Conservation (phyloP, 2,797 vertebrate species). For the Dendrocincla fuliginosa region DNA sequence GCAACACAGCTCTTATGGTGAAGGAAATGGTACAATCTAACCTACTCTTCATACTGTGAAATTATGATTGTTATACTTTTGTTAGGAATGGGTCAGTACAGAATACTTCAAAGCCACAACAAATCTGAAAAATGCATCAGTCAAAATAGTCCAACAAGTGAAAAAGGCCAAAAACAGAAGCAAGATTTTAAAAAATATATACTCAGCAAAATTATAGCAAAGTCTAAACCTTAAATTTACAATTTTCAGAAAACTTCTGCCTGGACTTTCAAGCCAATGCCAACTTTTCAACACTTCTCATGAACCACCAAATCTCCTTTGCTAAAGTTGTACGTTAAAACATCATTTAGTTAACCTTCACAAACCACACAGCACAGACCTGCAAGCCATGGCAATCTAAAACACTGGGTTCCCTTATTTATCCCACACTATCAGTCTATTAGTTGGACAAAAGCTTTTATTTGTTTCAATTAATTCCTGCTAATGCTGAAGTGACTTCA, state of each 20-base stretch:
- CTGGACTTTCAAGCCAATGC: background rate
- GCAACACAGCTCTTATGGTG: background rate
- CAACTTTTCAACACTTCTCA: background rate
- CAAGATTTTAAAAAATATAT: background rate
- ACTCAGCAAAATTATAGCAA: background rate
- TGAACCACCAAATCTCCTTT: background rate
- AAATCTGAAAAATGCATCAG: background rate
- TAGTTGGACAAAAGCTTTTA: background rate
- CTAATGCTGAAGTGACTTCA: background rate
- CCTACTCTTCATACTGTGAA: background rate
- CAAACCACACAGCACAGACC: background rate
- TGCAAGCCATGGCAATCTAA: rapidly evolving
- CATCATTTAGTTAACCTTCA: background rate
- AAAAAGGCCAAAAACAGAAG: background rate
- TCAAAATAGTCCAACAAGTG: background rate
- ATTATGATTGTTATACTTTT: background rate
- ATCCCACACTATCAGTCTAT: background rate
- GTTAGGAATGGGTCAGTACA: background rate
- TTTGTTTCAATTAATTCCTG: background rate
- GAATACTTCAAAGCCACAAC: background rate
- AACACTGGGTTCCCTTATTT: background rate
- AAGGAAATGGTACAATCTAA: background rate
- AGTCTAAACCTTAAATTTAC: background rate
- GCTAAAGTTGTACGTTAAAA: background rate
- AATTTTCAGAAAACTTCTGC: background rate